A percentile compares a stretch with the other conserved stretches of the same genome.
These are phyloP conservation scores for Parnassius glacialis DNA, from an alignment of 2,888 invertebrate genomes.

Conservation along the genomic window DNA sequence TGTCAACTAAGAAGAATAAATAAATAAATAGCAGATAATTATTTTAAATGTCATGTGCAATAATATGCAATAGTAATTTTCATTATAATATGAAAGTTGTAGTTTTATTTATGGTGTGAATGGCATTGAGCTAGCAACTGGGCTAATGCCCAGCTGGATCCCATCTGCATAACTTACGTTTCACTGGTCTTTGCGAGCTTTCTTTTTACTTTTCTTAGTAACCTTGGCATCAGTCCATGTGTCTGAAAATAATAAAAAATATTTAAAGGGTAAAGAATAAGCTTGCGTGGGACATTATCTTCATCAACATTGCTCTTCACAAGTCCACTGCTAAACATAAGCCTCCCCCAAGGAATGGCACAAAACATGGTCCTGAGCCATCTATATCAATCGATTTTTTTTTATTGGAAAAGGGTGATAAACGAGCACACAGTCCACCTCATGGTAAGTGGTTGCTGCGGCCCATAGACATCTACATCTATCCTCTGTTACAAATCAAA, in stretches of 20 bases:
- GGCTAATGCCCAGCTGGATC: conserved; percentile 47
- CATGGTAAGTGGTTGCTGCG: too few relatives aligned
- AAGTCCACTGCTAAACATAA: too few relatives aligned
- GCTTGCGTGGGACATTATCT: too few relatives aligned
- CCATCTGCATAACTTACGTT: conserved; percentile 49
- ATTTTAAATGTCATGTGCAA: conserved; percentile 25
- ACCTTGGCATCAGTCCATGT: conserved; percentile 88
- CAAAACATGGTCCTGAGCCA: too few relatives aligned
- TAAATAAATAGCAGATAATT: conserved; percentile 6
- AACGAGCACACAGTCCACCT: too few relatives aligned
- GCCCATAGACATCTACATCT: too few relatives aligned
- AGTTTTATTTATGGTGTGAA: conserved; percentile 63
- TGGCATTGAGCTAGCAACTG: conserved; percentile 71
- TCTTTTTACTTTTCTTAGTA: conserved; percentile 88
- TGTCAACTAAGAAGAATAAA: conserved; percentile 19
- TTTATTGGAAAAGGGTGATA: too few relatives aligned
- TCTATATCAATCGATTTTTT: too few relatives aligned
- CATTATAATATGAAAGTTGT: conserved; percentile 36
- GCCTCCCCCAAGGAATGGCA: too few relatives aligned
- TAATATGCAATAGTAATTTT: conserved; percentile 17
- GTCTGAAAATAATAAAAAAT: conserved; percentile 67
- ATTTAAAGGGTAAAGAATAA: neutral
- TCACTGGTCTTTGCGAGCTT: conserved; percentile 87
- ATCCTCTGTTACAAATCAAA: too few relatives aligned
- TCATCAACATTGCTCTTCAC: too few relatives aligned